Percentiles rank a stretch among this genome's conserved stretches.
phyloP scores from a whole-genome alignment of 2,888 invertebrate genomes.

The Meganola albula region DNA sequence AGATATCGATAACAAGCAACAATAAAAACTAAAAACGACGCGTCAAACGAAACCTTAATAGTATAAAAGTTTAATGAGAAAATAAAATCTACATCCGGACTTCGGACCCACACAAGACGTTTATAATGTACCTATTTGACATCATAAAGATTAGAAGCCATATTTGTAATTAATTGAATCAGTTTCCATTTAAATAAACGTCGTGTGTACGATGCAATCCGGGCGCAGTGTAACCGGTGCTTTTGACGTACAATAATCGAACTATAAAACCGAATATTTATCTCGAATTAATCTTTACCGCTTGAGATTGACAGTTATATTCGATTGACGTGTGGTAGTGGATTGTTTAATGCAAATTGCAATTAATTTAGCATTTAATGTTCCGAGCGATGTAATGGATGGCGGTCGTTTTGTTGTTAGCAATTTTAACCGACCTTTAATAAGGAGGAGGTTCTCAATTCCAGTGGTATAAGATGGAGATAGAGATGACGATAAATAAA shows the following conservation, averaged over 20 bases:
- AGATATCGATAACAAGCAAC: conserved; percentile 60
- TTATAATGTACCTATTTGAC: conserved; percentile 49
- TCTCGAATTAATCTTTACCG: conserved; percentile 46
- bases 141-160: conserved; percentile 59
- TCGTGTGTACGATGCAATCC: conserved; percentile 37
- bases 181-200: conserved; percentile 51
- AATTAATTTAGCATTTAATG: conserved; percentile 47
- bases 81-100: conserved; percentile 32
- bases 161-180: conserved; percentile 70
- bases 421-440: too few relatives aligned
- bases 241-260: conserved; percentile 51
- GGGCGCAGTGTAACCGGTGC: conserved; percentile 44
- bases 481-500: too few relatives aligned
- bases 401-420: too few relatives aligned
- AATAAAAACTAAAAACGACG: conserved; percentile 51
- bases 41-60: conserved; percentile 45
- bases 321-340: conserved; percentile 44
- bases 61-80: conserved; percentile 34
- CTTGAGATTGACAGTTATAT: conserved; percentile 45
- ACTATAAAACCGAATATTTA: conserved; percentile 40
- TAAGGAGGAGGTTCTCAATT: too few relatives aligned
- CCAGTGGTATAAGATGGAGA: too few relatives aligned
- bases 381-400: conserved; percentile 30
- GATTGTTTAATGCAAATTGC: conserved; percentile 49
- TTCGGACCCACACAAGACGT: conserved; percentile 35